phyloP scores from a whole-genome alignment of 2,797 vertebrate species.

The Xiphophorus birchmanni region DNA sequence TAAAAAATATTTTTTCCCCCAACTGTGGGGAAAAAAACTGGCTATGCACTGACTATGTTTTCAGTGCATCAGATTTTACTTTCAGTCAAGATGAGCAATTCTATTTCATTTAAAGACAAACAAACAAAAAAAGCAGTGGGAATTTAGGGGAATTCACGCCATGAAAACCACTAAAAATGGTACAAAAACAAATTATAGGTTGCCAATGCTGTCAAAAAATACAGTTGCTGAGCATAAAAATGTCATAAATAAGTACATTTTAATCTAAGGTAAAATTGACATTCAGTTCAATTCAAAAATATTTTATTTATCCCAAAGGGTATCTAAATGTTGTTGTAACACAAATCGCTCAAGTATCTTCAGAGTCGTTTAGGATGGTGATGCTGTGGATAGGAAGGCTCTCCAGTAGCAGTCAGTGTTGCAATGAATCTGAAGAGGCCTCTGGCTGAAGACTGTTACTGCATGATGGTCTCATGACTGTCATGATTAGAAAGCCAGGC shows the following conservation, averaged over 20 bases:
- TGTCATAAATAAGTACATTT: background rate
- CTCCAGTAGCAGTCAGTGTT: background rate
- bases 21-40: background rate
- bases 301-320: background rate
- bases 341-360: background rate
- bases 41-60: too few species aligned
- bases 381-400: background rate
- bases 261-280: background rate
- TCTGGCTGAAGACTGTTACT: background rate
- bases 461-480: background rate
- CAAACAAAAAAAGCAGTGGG: background rate
- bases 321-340: background rate
- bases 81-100: constrained; percentile 72
- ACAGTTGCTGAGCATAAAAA: background rate
- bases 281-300: background rate
- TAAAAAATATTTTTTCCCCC: background rate
- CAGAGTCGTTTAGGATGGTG: background rate
- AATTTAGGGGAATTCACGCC: constrained; percentile 74
- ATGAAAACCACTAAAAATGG: constrained; percentile 79
- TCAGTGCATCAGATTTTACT: constrained; percentile 67
- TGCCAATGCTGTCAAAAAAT: constrained; percentile 82
- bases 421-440: background rate
- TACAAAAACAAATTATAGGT: constrained; percentile 80
- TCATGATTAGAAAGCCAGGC: background rate
- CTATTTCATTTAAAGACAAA: constrained; percentile 43